phyloP scores from a whole-genome alignment of 2,113 vertebrate genomes.

The Zapus hudsonius region DNA sequence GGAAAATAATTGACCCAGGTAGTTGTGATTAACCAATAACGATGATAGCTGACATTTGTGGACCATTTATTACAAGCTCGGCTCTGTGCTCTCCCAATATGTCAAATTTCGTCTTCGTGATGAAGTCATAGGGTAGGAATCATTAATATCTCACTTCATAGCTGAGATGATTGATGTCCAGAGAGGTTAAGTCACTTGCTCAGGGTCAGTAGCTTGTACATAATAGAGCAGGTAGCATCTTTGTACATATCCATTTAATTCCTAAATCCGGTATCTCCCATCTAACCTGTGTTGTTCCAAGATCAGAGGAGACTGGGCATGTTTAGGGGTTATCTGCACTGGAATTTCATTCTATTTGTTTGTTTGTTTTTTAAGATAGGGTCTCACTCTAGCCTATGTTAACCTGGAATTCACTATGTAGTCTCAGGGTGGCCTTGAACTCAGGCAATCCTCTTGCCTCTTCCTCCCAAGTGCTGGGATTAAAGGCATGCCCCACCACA shows the following conservation, averaged over 20 bases:
- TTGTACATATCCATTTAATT: not conserved
- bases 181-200: not conserved
- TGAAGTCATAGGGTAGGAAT: not conserved
- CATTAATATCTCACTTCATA: not conserved
- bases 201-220: not conserved
- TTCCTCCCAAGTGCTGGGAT: too few relatives aligned
- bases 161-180: not conserved
- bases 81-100: not conserved
- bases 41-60: conserved; percentile 28
- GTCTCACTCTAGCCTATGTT: too few relatives aligned
- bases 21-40: conserved; percentile 43
- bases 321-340: not conserved
- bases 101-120: conserved; percentile 18
- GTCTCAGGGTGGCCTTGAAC: too few relatives aligned
- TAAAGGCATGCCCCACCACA: too few relatives aligned
- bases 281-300: too few relatives aligned
- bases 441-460: too few relatives aligned
- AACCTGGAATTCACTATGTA: too few relatives aligned
- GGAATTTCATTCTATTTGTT: too few relatives aligned
- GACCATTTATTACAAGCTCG: conserved; percentile 8
- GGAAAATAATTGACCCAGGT: conserved; percentile 8
- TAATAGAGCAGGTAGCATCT: not conserved
- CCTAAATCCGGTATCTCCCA: not conserved
- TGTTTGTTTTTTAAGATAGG: too few relatives aligned
- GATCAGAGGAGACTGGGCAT: too few relatives aligned